Conservation (phyloP, 2,797 vertebrate genomes). For the Myripristis jacobus region DNA sequence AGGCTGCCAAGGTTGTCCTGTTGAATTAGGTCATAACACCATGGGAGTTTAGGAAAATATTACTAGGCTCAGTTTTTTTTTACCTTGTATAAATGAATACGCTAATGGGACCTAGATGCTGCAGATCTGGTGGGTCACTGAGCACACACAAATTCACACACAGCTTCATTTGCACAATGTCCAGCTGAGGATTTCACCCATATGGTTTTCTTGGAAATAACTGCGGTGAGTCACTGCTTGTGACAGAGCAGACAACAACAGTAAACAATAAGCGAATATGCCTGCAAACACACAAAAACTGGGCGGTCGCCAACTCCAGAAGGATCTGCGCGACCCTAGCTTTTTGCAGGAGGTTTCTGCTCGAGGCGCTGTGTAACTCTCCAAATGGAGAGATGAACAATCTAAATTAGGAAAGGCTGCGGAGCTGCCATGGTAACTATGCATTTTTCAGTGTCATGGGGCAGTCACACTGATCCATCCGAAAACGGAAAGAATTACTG, state of each 20-base stretch:
- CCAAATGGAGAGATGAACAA: slow-evolving; percentile 24
- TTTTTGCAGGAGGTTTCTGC: slow-evolving; percentile 11
- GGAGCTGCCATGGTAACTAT: slow-evolving; percentile 27
- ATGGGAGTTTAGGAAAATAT: not conserved
- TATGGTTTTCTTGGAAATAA: slow-evolving; percentile 24
- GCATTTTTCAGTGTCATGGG: not conserved
- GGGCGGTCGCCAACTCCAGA: slow-evolving; percentile 3
- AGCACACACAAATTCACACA: not conserved
- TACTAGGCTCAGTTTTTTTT: slow-evolving; percentile 3
- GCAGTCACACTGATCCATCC: too few relatives aligned
- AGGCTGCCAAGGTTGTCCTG: not conserved
- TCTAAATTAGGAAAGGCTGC: slow-evolving; percentile 1
- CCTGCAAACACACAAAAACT: slow-evolving; percentile 3
- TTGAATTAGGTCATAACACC: not conserved
- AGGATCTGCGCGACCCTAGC: slow-evolving; percentile 1
- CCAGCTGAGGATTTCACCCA: slow-evolving; percentile 12
- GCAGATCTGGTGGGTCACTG: not conserved
- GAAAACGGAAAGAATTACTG: too few relatives aligned
- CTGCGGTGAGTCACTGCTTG: slow-evolving; percentile 16
- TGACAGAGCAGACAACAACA: not conserved
- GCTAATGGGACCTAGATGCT: not conserved
- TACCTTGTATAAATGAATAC: not conserved
- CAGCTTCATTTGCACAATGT: slow-evolving; percentile 2
- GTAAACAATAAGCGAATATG: slow-evolving; percentile 9
- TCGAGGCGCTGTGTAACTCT: slow-evolving; percentile 1